Base-by-base conservation (phyloP, 1,140 invertebrate genomes). In the Melitaea cinxia region DNA sequence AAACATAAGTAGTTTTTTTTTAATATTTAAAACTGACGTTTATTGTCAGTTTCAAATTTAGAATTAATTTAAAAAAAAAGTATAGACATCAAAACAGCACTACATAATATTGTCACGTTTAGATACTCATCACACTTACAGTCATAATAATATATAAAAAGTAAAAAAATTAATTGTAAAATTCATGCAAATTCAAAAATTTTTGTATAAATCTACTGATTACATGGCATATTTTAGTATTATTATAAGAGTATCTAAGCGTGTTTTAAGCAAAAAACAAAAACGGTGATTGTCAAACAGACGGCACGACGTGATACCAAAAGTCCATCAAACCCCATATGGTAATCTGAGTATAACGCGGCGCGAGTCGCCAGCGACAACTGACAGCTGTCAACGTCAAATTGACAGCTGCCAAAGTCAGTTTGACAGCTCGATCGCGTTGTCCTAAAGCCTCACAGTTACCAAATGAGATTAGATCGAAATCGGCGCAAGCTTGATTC, bases 391-490 rank as follows among this genome's bases (percentile, higher is more conserved):
- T 42, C 37, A 47, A 23, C 4, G 19, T 47, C 42, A 47, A 2
- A 92, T 93, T 94, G 94, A 94, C 94, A 89, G 80, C 75, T 80
- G 80, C 68, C 79, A 86, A 9, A 30, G 57, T 53, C 58, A 49
- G 35, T 55, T 33, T 62, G 69, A 60, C 57, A 54, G 55, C 12
- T 55, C 68, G 23, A 70, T 47, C 77, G 77, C 75, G 68, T 57
- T 62, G 68, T 80, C 67, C 72, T 54, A 58, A 89, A 81, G 75
- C 77, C 95, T 96, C 95, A 96, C 94, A 96, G 95, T 96, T 97
- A 97, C 95, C 95, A 95, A 94, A 96, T 96, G 96, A 97, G 95
- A 97, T 97, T 97, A 95, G 86, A 91, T 79, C 81, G 87, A 82
- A 76, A 80, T 60, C 61, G 84, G 87, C 78, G 68, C 60, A 90